Base-by-base conservation (phyloP, 2,888 invertebrate genomes). In the Griposia aprilina region DNA sequence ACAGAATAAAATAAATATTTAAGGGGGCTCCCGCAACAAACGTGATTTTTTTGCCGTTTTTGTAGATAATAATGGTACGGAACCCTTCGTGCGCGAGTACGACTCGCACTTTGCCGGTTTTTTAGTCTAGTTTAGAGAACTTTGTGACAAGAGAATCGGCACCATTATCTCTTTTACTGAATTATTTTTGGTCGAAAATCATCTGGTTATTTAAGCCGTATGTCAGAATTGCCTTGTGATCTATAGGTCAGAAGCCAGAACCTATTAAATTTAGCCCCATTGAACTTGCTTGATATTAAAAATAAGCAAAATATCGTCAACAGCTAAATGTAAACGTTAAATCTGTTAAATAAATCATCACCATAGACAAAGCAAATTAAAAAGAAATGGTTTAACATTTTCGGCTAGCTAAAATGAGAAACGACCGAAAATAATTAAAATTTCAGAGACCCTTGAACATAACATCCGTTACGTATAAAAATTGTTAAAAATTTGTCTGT, bases 391-490 rank as follows among this genome's bases (percentile, higher is more conserved):
- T n/a, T n/a, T 10, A 59, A 59, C 17, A 59, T 26, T 41, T 69
- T 59, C 57, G 15, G 55, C 68, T 26, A 36, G 13, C 17, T 41
- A 23, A 60, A 45, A 30, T 20, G 45, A 76, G 60, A 67, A 62
- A 55, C 57, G n/a, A 81, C 81, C 62, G 50, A 68, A 57, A 67
- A 55, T 74, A 65, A 81, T 65, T 36, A 10, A 60, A 11, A 52
- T 65, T 41, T 45, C n/a, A 68, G 60, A 75, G n/a, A 48, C 36
- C 41, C 55, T 15, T 50, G 13, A 62, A 59, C 8, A 45, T 45
- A 8, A 8, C 45, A 45, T 45, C 45, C 8, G 45, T 45, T 45
- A 45, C 45, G 10, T 0, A 45, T 45, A 45, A 45, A 10, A 45
- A 45, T 17, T 26, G 45, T 13, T 30, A 7, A 36, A 41, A 11